These are phyloP conservation scores for Caranx ignobilis DNA, from an alignment of 2,113 vertebrate species.

Conservation along the genomic window DNA sequence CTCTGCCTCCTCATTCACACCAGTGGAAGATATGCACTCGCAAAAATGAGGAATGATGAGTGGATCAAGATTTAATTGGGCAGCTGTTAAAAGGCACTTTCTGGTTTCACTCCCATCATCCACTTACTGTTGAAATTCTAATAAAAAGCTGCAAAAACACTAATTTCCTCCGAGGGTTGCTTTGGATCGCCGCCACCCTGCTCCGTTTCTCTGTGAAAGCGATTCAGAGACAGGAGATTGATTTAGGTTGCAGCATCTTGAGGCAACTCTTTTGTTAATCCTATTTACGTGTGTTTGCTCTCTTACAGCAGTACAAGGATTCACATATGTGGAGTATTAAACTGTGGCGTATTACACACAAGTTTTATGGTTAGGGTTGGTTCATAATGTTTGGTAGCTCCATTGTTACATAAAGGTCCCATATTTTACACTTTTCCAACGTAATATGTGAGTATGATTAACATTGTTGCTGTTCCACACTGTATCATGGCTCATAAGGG, in stretches of 20 bases:
- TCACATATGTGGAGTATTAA: not conserved
- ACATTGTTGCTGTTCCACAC: too few relatives aligned
- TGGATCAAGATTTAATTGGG: conserved; percentile 33
- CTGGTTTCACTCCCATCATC: conserved; percentile 37
- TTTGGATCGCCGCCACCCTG: conserved; percentile 23
- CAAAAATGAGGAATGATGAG: conserved; percentile 23
- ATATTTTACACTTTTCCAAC: too few relatives aligned
- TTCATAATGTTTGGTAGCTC: too few relatives aligned
- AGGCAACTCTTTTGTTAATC: not conserved
- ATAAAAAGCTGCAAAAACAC: conserved; percentile 57
- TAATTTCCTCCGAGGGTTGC: conserved; percentile 41
- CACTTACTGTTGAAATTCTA: conserved; percentile 52
- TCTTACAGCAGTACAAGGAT: not conserved
- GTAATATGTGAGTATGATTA: too few relatives aligned
- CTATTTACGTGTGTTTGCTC: not conserved
- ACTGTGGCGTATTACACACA: not conserved
- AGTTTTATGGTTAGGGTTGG: not conserved
- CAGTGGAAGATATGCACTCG: not conserved
- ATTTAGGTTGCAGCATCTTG: not conserved
- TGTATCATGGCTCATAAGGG: too few relatives aligned
- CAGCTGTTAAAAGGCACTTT: conserved; percentile 42
- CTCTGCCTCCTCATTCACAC: conserved; percentile 1
- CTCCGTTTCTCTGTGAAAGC: conserved; percentile 16
- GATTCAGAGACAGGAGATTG: conserved; percentile 14
- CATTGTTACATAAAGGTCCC: too few relatives aligned